Conservation (phyloP, 2,797 vertebrate genomes). For the Syngnathus acus region DNA sequence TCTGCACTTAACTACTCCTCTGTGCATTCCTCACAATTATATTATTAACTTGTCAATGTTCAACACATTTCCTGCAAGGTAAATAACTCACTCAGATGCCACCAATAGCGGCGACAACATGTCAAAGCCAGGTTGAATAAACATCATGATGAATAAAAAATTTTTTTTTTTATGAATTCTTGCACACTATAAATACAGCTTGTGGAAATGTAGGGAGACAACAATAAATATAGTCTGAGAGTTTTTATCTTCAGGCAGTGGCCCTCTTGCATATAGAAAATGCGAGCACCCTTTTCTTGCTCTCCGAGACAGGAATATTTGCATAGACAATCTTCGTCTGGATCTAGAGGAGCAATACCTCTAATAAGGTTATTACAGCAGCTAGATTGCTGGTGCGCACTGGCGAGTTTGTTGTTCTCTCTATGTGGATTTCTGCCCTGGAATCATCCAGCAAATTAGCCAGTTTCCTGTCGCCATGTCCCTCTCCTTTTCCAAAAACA, state of each 20-base stretch:
- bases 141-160: neutral
- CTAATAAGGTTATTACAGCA: constrained; percentile 6
- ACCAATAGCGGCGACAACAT: neutral
- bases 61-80: neutral
- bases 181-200: constrained; percentile 1
- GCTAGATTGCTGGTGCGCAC: neutral
- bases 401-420: neutral
- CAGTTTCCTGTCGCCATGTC: neutral
- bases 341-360: constrained; percentile 5
- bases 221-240: constrained; percentile 3
- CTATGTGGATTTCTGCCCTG: neutral
- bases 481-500: neutral
- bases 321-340: constrained; percentile 5
- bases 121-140: constrained; percentile 2
- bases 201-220: neutral
- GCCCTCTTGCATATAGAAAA: neutral
- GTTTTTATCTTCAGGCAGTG: neutral
- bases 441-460: neutral
- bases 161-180: neutral
- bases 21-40: neutral
- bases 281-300: neutral
- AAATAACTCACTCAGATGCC: neutral
- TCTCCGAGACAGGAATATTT: neutral
- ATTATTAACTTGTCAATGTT: neutral
- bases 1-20: neutral